Conservation (phyloP, 2,888 invertebrate genomes). For the Linnaemya vulpina region DNA sequence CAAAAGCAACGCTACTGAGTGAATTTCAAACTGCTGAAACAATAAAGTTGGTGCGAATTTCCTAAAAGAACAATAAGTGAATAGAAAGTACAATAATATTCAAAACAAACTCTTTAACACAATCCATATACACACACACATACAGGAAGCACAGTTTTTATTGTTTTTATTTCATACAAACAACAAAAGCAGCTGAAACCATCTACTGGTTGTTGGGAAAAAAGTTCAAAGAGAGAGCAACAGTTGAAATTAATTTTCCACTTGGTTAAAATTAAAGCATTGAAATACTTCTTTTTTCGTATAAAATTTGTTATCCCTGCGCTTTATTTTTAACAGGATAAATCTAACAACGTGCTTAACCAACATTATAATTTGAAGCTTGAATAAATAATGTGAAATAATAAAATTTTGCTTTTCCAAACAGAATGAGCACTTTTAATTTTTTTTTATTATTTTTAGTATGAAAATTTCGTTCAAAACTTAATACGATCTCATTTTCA, state of each 20-base stretch:
- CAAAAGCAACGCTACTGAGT: conserved; percentile 6
- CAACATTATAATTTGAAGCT: conserved; percentile 10
- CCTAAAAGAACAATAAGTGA: conserved; percentile 9
- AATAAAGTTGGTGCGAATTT: conserved; percentile 57
- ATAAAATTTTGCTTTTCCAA: neutral
- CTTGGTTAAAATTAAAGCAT: conserved; percentile 45
- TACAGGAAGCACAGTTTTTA: neutral
- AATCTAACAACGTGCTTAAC: neutral
- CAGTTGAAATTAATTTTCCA: conserved; percentile 56
- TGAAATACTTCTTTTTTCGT: neutral
- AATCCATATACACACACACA: neutral
- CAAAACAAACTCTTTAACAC: conserved; percentile 18
- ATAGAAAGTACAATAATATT: conserved; percentile 16
- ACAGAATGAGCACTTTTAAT: neutral
- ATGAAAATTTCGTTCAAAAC: neutral
- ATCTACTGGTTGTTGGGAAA: neutral
- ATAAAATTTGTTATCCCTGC: neutral
- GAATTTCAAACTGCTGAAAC: conserved; percentile 30
- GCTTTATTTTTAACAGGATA: neutral
- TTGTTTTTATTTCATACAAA: neutral
- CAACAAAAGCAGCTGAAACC: conserved; percentile 28
- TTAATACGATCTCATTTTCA: neutral
- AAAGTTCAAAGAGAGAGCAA: conserved; percentile 1
- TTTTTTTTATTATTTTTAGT: neutral
- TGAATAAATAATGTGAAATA: neutral